These are phyloP conservation scores for Drosophila diplacantha DNA, from an alignment of 2,888 invertebrate genomes.

Conservation along the genomic window DNA sequence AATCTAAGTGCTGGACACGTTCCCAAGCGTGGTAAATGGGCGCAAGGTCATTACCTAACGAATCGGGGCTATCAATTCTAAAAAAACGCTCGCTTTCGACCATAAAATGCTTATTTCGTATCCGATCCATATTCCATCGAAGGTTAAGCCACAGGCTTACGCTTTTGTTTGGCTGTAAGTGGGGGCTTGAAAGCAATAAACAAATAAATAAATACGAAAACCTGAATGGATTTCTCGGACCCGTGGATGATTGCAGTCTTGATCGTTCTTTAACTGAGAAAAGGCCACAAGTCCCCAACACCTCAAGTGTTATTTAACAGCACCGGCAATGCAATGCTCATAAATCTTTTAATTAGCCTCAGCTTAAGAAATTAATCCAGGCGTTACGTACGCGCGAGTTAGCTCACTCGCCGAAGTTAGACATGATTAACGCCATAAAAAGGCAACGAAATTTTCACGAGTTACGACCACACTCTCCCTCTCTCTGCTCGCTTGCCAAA, in stretches of 20 bases:
- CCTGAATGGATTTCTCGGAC: constrained; percentile 6
- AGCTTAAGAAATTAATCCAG: constrained; percentile 33
- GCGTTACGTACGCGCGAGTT: constrained; percentile 25
- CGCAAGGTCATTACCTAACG: constrained; percentile 30
- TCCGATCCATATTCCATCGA: constrained; percentile 22
- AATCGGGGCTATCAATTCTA: constrained; percentile 32
- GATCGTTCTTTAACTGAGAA: constrained; percentile 7
- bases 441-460: constrained; percentile 38
- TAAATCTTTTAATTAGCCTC: constrained; percentile 31
- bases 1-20: constrained; percentile 51
- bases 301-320: constrained; percentile 12
- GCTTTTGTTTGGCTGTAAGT: constrained; percentile 22
- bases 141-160: constrained; percentile 16
- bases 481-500: constrained; percentile 6
- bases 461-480: constrained; percentile 25
- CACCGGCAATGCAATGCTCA: constrained; percentile 6
- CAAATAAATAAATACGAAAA: constrained; percentile 16
- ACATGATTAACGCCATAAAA: constrained; percentile 41
- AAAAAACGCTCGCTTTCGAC: constrained; percentile 11
- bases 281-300: neutral
- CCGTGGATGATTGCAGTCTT: neutral
- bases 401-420: constrained; percentile 29
- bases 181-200: constrained; percentile 12
- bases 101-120: constrained; percentile 26
- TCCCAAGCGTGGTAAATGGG: constrained; percentile 18